A percentile compares a stretch with the other conserved stretches of the same genome.
phyloP scores from a whole-genome alignment of 64 coral and sea anemone genomes.

The Porites australiensis region DNA sequence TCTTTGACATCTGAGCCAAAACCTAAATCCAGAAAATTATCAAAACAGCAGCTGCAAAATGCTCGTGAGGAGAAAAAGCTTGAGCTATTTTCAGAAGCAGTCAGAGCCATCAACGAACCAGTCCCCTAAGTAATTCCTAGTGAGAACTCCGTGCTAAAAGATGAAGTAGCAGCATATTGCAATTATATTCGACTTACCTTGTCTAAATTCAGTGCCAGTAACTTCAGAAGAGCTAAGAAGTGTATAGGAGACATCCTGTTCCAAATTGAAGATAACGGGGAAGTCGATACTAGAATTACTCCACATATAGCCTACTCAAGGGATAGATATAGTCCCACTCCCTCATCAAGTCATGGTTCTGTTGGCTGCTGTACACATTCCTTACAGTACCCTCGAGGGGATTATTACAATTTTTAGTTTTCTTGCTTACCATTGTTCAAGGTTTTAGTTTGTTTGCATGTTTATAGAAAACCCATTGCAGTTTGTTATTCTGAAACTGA shows the following conservation, averaged over 20 bases:
- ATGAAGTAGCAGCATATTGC: neutral
- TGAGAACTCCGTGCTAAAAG: neutral
- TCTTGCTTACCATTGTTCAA: no score
- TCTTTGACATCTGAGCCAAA: neutral
- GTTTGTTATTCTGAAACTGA: no score
- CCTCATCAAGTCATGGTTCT: no score
- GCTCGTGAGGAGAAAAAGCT: conserved; percentile 27
- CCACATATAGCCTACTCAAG: no score
- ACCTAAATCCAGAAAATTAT: conserved; percentile 27
- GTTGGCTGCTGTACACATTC: no score
- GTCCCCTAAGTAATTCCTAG: neutral
- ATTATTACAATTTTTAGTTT: no score
- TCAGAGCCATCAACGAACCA: neutral
- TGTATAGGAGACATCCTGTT: neutral
- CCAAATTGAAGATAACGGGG: neutral
- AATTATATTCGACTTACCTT: neutral
- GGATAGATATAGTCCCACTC: no score
- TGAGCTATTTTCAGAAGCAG: conserved; percentile 36
- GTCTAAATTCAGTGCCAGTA: neutral
- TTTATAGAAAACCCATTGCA: no score
- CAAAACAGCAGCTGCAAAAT: conserved; percentile 7
- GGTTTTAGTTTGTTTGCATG: no score
- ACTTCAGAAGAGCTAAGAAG: no score
- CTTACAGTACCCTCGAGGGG: no score
- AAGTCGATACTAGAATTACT: neutral